phyloP scores from a whole-genome alignment of 2,888 invertebrate genomes.

The Disparrhopalites patrizii region DNA sequence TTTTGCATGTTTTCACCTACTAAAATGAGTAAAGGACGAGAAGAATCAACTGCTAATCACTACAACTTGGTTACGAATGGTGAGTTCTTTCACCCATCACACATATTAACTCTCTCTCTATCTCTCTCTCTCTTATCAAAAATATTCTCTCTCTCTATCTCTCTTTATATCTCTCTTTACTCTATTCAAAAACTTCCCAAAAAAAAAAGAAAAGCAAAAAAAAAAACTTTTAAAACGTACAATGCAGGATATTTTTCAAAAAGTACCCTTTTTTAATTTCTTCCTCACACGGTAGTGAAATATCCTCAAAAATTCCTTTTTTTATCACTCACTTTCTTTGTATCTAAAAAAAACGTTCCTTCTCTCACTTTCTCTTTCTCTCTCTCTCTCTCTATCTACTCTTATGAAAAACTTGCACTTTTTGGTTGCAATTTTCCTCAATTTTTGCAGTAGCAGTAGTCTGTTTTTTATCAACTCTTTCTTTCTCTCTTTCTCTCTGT shows the following conservation, averaged over 20 bases:
- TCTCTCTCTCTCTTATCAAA: not conserved
- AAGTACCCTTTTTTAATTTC: not conserved
- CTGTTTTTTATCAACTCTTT: constrained; percentile 1
- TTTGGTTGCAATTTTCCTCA: constrained; percentile 27
- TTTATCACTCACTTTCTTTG: too few relatives aligned
- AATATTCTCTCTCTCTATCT: not conserved
- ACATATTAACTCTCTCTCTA: constrained; percentile 12
- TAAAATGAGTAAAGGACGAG: constrained; percentile 69
- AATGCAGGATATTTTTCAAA: too few relatives aligned
- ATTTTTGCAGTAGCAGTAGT: constrained; percentile 33
- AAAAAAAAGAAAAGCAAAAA: too few relatives aligned
- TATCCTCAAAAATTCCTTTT: too few relatives aligned
- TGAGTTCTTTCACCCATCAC: constrained; percentile 58
- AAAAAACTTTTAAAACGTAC: too few relatives aligned
- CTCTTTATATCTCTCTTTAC: constrained; percentile 23
- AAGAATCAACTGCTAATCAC: constrained; percentile 95
- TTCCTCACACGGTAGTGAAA: too few relatives aligned
- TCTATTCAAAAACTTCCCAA: too few relatives aligned
- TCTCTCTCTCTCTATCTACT: constrained; percentile 27
- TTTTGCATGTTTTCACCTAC: constrained; percentile 27
- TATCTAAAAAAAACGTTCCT: not conserved
- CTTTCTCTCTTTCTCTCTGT: constrained; percentile 14
- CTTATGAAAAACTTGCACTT: constrained; percentile 32
- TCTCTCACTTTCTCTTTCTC: constrained; percentile 9
- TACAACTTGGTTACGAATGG: constrained; percentile 94